A percentile compares a stretch with the other conserved stretches of the same genome.
These are phyloP conservation scores for Microctenopoma steveboyesi DNA, from an alignment of 2,797 vertebrate genomes.

Conservation along the genomic window DNA sequence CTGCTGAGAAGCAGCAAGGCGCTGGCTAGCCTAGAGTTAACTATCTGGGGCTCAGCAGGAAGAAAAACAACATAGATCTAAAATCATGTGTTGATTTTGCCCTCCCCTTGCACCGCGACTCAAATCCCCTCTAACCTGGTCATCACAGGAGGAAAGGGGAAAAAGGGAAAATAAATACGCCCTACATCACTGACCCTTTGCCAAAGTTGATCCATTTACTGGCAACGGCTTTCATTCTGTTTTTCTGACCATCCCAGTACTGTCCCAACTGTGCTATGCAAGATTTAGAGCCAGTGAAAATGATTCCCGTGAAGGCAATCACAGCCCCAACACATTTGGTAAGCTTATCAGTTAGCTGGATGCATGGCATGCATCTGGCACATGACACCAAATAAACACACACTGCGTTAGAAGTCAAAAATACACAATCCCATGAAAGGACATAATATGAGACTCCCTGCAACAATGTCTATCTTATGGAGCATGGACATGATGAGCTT, in stretches of 20 bases:
- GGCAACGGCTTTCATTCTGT: slow-evolving; percentile 66
- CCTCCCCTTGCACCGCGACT: slow-evolving; percentile 65
- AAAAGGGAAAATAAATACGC: slow-evolving; percentile 58
- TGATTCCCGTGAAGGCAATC: slow-evolving; percentile 64
- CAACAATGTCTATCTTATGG: not conserved
- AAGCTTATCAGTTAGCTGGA: slow-evolving; percentile 59
- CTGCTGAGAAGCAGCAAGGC: slow-evolving; percentile 63
- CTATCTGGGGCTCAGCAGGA: slow-evolving; percentile 51
- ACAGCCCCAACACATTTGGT: slow-evolving; percentile 62
- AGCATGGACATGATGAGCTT: not conserved
- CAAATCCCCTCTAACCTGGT: slow-evolving; percentile 65
- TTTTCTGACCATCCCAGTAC: slow-evolving; percentile 71
- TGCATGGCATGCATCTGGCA: slow-evolving; percentile 36
- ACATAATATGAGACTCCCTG: not conserved
- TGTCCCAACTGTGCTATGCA: slow-evolving; percentile 68
- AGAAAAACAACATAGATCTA: slow-evolving; percentile 37
- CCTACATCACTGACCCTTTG: slow-evolving; percentile 57
- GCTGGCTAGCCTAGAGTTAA: slow-evolving; percentile 46
- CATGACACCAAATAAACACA: not conserved
- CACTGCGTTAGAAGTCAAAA: not conserved
- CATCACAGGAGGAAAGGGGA: slow-evolving; percentile 49
- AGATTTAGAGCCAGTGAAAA: slow-evolving; percentile 70
- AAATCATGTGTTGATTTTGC: slow-evolving; percentile 65
- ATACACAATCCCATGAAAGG: not conserved
- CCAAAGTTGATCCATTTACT: slow-evolving; percentile 70